These are phyloP conservation scores for Parazoanthus darwini DNA, from an alignment of 92 coral and sea anemone genomes.

Conservation along the genomic window DNA sequence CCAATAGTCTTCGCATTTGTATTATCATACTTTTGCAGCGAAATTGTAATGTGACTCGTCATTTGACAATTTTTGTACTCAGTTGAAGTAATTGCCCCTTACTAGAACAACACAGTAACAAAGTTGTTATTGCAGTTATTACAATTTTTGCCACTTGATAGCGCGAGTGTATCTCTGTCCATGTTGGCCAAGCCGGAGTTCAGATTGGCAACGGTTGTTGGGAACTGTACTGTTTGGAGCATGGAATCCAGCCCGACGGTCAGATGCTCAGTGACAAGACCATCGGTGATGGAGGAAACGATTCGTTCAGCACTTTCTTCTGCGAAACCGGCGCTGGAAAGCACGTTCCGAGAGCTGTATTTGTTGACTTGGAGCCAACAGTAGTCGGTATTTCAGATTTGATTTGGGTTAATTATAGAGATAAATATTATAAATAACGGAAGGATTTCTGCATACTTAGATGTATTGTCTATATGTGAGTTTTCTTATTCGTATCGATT, in stretches of 20 bases:
- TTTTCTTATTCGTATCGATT: too few species aligned
- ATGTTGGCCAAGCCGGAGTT: slow-evolving; percentile 63
- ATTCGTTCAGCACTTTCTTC: slow-evolving; percentile 77
- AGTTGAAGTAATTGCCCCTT: too few species aligned
- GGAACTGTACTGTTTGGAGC: slow-evolving; percentile 55
- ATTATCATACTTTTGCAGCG: too few species aligned
- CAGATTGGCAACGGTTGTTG: slow-evolving; percentile 59
- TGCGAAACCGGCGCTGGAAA: slow-evolving; percentile 95
- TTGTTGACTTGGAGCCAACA: slow-evolving; percentile 96
- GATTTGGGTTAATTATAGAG: too few species aligned
- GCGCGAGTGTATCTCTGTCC: slow-evolving; percentile 60
- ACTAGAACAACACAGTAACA: too few species aligned
- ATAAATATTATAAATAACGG: too few species aligned
- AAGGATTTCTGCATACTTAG: too few species aligned
- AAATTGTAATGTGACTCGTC: too few species aligned
- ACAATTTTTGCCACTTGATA: neutral
- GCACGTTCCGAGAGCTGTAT: slow-evolving; percentile 96
- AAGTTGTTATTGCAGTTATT: too few species aligned
- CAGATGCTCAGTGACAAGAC: slow-evolving; percentile 56
- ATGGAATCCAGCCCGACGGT: slow-evolving; percentile 56
- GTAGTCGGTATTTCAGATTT: slow-evolving; percentile 70
- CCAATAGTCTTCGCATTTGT: too few species aligned
- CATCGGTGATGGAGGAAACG: slow-evolving; percentile 53
- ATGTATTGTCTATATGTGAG: too few species aligned
- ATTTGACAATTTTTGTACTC: too few species aligned